Percentiles rank a stretch among this genome's conserved stretches.
Evolutionary conservation across 2,888 invertebrate species (phyloP).

Genomic region (Erebia palarica): DNA sequence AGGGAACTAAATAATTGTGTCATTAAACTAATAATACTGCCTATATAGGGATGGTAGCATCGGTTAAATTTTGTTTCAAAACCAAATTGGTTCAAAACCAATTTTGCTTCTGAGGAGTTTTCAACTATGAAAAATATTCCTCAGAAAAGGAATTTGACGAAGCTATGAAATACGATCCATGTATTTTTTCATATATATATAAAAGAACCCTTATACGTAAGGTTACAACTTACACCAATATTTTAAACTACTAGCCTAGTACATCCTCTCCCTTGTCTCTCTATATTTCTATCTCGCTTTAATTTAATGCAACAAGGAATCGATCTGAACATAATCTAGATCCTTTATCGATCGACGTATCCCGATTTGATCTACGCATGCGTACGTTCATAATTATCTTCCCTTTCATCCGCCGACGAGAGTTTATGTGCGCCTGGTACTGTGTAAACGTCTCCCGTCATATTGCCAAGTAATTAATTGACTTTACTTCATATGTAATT

Average conservation of each 20-base stretch:
- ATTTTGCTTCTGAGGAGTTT: too few species aligned
- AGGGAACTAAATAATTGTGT: too few species aligned
- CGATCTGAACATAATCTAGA: slow-evolving; percentile 65
- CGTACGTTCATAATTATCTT: slow-evolving; percentile 77
- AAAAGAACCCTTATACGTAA: too few species aligned
- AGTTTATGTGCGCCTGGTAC: slow-evolving; percentile 70
- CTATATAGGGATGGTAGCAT: too few species aligned
- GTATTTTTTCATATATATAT: too few species aligned
- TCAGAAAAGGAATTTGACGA: too few species aligned
- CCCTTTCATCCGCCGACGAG: slow-evolving; percentile 77
- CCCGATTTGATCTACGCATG: slow-evolving; percentile 80
- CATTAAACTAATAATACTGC: too few species aligned
- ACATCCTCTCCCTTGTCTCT: slow-evolving; percentile 1
- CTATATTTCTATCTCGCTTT: slow-evolving; percentile 33
- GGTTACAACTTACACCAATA: too few species aligned
- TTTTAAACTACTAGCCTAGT: neutral
- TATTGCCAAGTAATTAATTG: slow-evolving; percentile 76
- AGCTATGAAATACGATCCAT: too few species aligned
- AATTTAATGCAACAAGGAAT: slow-evolving; percentile 56
- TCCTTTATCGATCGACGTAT: slow-evolving; percentile 76
- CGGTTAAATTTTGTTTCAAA: too few species aligned
- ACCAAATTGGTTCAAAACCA: too few species aligned
- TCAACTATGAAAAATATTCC: too few species aligned
- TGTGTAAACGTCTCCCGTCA: slow-evolving; percentile 76
- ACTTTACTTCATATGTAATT: slow-evolving; percentile 63